Evolutionary conservation across 2,888 invertebrate genomes (phyloP), one percentile per base, ranked within the genome.

Genomic region (Stratiomys singularior): DNA sequence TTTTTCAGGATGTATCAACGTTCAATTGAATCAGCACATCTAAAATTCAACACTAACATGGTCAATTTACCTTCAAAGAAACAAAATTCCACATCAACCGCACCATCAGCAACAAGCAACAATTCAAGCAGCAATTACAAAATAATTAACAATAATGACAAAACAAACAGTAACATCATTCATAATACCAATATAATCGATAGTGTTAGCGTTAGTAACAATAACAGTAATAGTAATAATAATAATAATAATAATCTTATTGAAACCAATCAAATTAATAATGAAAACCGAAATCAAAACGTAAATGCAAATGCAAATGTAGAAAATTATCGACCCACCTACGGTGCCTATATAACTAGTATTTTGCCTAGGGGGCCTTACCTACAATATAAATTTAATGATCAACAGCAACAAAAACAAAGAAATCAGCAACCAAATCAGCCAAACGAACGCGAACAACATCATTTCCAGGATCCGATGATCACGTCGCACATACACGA

Each of bases 341-440:
- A 81, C 74, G 81, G 81, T 82, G 81, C 82, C 81, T 82, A 81
- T 80, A 79, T 77, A 77, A 77, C 79, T 78, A 81, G 79, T 78
- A 79, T 80, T 77, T 80, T 81, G 78, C 82, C 81, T 79, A 81
- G 82, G 79, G 82, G 82, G 81, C 82, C 82, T 81, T 82, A 82
- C 80, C 79, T 82, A 80, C 82, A 81, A 81, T 82, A 81, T 80
- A 82, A 82, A 81, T 78, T 79, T 80, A 80, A 81, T 80, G 81
- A 81, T 79, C 79, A 80, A 58, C 79, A 78, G 71, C 77, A 76
- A 28, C 69, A 69, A 25, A 44, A 69, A 47, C 46, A 69, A 13
- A 21, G 18, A 37, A 28, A 66, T 9, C 46, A 37, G 15, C 67
- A 47, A 7, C 27, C 13, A 1, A 37, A 66, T 13, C 37, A 66